Evolutionary conservation across 2,888 invertebrate species (phyloP).

Genomic region (Amblyjoppa proteus): DNA sequence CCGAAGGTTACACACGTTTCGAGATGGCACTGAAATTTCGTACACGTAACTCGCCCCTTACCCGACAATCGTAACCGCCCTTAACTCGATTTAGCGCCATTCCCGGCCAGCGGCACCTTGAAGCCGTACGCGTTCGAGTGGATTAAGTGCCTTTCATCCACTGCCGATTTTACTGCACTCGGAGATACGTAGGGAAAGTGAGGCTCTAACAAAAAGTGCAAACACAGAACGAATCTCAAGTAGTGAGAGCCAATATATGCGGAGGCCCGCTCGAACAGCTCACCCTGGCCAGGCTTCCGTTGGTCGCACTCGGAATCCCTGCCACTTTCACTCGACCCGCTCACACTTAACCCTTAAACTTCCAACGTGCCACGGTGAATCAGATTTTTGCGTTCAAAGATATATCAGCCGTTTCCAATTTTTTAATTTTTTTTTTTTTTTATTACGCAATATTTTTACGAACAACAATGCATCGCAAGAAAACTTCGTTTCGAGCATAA

Average conservation of each 20-base stretch:
- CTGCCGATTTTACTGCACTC: conserved; percentile 39
- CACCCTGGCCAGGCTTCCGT: conserved; percentile 12
- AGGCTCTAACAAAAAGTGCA: conserved; percentile 32
- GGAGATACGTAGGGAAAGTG: conserved; percentile 18
- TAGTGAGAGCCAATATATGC: conserved; percentile 61
- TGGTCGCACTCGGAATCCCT: neutral
- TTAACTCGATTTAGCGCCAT: neutral
- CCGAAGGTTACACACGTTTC: no score
- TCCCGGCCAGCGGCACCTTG: neutral
- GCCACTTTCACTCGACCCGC: neutral
- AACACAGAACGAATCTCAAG: conserved; percentile 61
- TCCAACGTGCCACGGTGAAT: neutral
- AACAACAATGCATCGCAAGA: no score
- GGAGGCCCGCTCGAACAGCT: conserved; percentile 56
- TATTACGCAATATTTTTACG: no score
- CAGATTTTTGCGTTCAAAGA: neutral
- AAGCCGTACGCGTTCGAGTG: neutral
- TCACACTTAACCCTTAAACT: neutral
- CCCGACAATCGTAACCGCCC: no score
- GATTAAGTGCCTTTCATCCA: conserved; percentile 9
- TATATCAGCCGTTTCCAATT: neutral
- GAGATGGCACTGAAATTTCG: no score
- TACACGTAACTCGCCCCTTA: no score
- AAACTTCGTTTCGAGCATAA: no score
- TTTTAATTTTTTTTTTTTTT: no score